A percentile compares a stretch with the other conserved stretches of the same genome.
These are phyloP conservation scores for Hycleus phaleratus DNA, from an alignment of 1,140 invertebrate genomes.

Conservation along the genomic window DNA sequence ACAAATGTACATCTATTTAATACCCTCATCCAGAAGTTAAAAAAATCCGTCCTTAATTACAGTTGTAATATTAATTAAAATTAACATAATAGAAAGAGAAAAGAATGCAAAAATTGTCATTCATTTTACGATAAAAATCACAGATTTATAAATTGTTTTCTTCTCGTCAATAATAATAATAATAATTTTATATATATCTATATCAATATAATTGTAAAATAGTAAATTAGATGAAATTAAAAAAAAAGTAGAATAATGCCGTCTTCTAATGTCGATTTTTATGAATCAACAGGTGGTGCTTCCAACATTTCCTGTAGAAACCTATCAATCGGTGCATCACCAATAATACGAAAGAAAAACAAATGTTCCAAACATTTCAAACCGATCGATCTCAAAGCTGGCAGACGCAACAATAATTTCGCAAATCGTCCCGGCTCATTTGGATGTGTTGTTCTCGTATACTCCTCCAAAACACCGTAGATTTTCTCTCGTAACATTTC, in stretches of 20 bases:
- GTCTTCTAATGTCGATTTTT: no score
- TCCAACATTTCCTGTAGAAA: constrained; percentile 67
- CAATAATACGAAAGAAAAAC: constrained; percentile 89
- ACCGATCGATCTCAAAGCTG: constrained; percentile 89
- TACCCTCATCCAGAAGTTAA: constrained; percentile 17
- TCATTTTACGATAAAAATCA: constrained; percentile 20
- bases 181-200: no score
- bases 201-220: no score
- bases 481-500: constrained; percentile 85
- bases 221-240: no score
- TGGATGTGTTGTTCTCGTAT: constrained; percentile 78
- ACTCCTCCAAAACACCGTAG: constrained; percentile 91
- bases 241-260: no score
- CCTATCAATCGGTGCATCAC: constrained; percentile 63
- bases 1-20: constrained; percentile 17
- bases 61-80: no score
- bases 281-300: background rate
- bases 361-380: constrained; percentile 93
- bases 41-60: no score
- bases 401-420: constrained; percentile 84
- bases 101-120: constrained; percentile 8
- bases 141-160: constrained; percentile 13
- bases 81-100: no score
- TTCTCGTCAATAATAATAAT: no score
- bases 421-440: constrained; percentile 91